phyloP scores from a whole-genome alignment of 2,797 vertebrate genomes.

The Propithecus deckenii region DNA sequence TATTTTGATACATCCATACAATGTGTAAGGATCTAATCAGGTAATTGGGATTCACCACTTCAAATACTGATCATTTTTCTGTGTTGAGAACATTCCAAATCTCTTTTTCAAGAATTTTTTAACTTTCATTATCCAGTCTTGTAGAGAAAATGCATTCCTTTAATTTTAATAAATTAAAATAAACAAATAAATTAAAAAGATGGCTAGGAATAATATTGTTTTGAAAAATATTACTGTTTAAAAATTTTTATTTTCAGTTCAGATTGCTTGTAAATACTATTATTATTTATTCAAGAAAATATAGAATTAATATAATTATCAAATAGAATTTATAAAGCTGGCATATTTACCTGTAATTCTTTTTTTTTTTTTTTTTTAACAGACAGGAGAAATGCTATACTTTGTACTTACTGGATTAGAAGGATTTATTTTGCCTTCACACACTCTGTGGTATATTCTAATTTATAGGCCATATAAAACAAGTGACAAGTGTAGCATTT shows the following conservation, averaged over 20 bases:
- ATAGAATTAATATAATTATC: not conserved
- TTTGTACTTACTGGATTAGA: not conserved
- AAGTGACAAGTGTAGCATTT: constrained; percentile 50
- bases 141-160: not conserved
- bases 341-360: not conserved
- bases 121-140: not conserved
- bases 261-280: not conserved
- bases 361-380: not conserved
- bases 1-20: not conserved
- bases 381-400: not conserved
- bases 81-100: not conserved
- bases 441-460: constrained; percentile 63
- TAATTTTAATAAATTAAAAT: not conserved
- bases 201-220: not conserved
- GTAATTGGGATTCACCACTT: not conserved
- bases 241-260: not conserved
- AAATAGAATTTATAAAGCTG: not conserved
- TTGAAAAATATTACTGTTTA: not conserved
- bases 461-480: constrained; percentile 65
- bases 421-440: constrained; percentile 72
- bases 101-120: not conserved
- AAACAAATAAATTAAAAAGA: not conserved
- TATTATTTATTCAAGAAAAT: not conserved
- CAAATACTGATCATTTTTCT: not conserved
- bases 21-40: not conserved